A percentile compares a stretch with the other conserved stretches of the same genome.
Evolutionary conservation across 2,888 invertebrate genomes (phyloP).

Genomic region (Bruchidius siliquastri): DNA sequence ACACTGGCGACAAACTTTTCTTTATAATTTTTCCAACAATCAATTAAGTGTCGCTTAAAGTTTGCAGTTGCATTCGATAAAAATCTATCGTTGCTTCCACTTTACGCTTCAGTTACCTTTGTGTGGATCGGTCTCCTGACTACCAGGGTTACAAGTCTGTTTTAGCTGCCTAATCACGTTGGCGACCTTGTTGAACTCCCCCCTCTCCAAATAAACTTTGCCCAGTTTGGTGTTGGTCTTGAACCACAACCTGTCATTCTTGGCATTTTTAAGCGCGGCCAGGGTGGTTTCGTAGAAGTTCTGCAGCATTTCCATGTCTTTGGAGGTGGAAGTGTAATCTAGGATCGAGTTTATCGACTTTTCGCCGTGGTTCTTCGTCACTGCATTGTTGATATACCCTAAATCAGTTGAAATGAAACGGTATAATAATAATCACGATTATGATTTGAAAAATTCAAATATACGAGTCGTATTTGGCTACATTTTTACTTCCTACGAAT

Average conservation of each 20-base stretch:
- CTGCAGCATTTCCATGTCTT: slow-evolving; percentile 77
- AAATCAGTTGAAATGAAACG: neutral
- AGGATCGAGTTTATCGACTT: slow-evolving; percentile 99
- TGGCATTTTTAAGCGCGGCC: slow-evolving; percentile 91
- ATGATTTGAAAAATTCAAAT: too few species aligned
- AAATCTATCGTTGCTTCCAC: too few species aligned
- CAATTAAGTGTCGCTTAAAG: too few species aligned
- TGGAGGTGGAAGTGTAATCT: slow-evolving; percentile 97
- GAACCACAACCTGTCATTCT: slow-evolving; percentile 98
- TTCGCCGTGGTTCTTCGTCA: slow-evolving; percentile 97
- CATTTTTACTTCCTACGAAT: too few species aligned
- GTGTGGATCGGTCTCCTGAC: slow-evolving; percentile 88
- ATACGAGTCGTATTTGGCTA: too few species aligned
- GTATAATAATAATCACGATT: too few species aligned
- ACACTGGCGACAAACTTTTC: too few species aligned
- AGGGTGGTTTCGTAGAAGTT: slow-evolving; percentile 96
- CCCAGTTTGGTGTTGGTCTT: slow-evolving; percentile 98
- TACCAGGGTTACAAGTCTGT: slow-evolving; percentile 72
- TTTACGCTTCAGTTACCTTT: too few species aligned
- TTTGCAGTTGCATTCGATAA: too few species aligned
- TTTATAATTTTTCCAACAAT: too few species aligned
- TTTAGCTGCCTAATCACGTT: slow-evolving; percentile 94
- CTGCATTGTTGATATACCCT: slow-evolving; percentile 94
- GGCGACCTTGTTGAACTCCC: slow-evolving; percentile 85
- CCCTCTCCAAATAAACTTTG: slow-evolving; percentile 92